Percentiles rank a stretch among this genome's conserved stretches.
Conservation (phyloP, 1,140 invertebrate genomes). For the Eufriesea mexicana region DNA sequence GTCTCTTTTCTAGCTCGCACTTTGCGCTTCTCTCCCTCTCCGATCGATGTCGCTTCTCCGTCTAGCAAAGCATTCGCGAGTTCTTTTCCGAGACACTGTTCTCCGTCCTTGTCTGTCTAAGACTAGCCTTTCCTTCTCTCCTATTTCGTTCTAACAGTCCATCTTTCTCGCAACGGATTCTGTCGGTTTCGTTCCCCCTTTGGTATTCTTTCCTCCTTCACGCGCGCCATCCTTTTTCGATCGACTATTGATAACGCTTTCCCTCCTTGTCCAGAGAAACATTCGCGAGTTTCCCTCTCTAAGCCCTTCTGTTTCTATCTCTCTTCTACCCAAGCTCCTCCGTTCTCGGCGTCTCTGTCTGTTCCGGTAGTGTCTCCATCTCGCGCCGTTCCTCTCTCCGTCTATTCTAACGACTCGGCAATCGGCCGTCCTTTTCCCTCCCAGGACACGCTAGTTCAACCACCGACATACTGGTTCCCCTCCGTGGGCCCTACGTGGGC, state of each 20-base stretch:
- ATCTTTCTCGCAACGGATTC: conserved; percentile 71
- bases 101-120: conserved; percentile 20
- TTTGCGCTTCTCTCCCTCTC: neutral
- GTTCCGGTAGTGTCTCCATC: conserved; percentile 49
- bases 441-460: conserved; percentile 13
- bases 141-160: conserved; percentile 2
- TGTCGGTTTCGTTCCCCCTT: conserved; percentile 57
- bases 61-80: conserved; percentile 34
- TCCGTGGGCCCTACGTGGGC: neutral
- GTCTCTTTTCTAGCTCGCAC: too few species aligned
- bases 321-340: conserved; percentile 65
- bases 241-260: neutral
- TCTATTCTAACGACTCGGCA: neutral
- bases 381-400: neutral
- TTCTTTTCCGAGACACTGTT: conserved; percentile 70
- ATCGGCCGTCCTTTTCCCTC: neutral
- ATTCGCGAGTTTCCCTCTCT: conserved; percentile 59
- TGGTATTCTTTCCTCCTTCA: neutral
- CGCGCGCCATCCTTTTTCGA: neutral
- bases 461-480: conserved; percentile 4
- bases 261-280: conserved; percentile 10
- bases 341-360: conserved; percentile 70
- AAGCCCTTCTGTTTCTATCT: conserved; percentile 70
- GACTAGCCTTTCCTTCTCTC: neutral
- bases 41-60: conserved; percentile 26